Percentiles rank a stretch among this genome's conserved stretches.
Evolutionary conservation across 2,113 vertebrate genomes (phyloP).

Genomic region (Odontophorus gujanensis): DNA sequence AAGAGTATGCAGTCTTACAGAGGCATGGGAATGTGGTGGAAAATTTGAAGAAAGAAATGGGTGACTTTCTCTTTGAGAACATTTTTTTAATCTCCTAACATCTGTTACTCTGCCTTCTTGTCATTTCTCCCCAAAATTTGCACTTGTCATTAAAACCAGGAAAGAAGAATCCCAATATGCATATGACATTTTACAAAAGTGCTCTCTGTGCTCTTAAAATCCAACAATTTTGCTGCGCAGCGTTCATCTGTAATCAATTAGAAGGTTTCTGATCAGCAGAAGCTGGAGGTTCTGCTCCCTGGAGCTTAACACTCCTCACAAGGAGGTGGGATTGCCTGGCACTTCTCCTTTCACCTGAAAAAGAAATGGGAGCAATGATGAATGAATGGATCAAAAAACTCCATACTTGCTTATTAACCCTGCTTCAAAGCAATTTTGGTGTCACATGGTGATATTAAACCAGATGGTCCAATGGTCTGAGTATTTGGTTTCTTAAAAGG

Average conservation of each 20-base stretch:
- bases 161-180: constrained; percentile 57
- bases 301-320: constrained; percentile 27
- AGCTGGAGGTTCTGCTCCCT: constrained; percentile 63
- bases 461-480: constrained; percentile 14
- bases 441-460: not conserved
- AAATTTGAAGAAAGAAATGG: constrained; percentile 13
- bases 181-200: constrained; percentile 70
- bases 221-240: constrained; percentile 5
- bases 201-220: constrained; percentile 70
- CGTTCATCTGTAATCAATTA: constrained; percentile 66
- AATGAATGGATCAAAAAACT: constrained; percentile 49
- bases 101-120: constrained; percentile 16
- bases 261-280: constrained; percentile 64
- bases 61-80: not conserved
- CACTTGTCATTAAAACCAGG: constrained; percentile 65
- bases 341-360: constrained; percentile 54
- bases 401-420: not conserved
- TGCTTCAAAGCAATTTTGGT: not conserved
- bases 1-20: fast-evolving
- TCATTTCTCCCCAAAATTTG: constrained; percentile 33
- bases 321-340: constrained; percentile 60
- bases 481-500: not conserved
- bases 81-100: constrained; percentile 9
- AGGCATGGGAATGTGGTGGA: not conserved
- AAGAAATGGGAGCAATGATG: constrained; percentile 17